phyloP scores from a whole-genome alignment of 1,140 invertebrate genomes.

The Drosophila athabasca region DNA sequence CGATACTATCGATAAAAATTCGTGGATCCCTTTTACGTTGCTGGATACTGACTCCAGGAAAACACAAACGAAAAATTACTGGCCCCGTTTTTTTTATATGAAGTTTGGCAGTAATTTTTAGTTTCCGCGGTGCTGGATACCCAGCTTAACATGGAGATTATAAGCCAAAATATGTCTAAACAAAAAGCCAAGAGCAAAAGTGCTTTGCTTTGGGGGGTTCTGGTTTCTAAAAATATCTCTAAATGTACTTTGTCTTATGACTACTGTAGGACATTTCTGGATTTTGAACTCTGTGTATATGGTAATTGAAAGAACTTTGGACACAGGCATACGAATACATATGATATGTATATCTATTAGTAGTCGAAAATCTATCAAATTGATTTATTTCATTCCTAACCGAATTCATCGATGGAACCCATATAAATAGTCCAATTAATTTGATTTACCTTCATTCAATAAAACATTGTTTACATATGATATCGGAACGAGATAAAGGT shows the following conservation, averaged over 20 bases:
- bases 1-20: no score
- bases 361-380: not conserved
- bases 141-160: constrained; percentile 53
- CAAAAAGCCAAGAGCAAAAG: constrained; percentile 20
- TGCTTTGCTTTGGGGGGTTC: constrained; percentile 28
- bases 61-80: no score
- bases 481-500: constrained; percentile 18
- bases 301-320: constrained; percentile 19
- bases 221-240: constrained; percentile 44
- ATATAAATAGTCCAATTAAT: not conserved
- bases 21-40: no score
- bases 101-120: no score
- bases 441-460: constrained; percentile 12
- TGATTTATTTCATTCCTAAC: not conserved
- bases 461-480: constrained; percentile 24
- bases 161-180: constrained; percentile 49
- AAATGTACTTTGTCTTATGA: constrained; percentile 8
- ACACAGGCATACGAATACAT: not conserved
- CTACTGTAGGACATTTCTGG: constrained; percentile 11
- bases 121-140: no score
- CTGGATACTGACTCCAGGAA: no score
- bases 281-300: constrained; percentile 18
- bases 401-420: not conserved
- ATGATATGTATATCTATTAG: not conserved
- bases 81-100: no score